Percentiles rank a stretch among this genome's conserved stretches.
phyloP scores from a whole-genome alignment of 2,113 vertebrate genomes.

The Crotalus horridus region DNA sequence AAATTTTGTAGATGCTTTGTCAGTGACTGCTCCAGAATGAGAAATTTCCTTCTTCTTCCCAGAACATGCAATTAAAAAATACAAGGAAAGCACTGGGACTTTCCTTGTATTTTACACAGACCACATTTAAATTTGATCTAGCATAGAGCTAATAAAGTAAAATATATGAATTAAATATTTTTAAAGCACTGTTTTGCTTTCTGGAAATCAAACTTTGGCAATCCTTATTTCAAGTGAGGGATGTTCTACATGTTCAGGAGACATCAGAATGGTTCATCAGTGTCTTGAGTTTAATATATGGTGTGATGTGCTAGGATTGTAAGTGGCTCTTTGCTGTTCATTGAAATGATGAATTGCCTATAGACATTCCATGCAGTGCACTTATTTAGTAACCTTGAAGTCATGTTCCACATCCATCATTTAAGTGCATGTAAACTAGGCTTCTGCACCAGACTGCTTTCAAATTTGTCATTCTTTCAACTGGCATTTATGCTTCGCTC shows the following conservation, averaged over 20 bases:
- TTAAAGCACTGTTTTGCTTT: not conserved
- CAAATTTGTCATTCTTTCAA: not conserved
- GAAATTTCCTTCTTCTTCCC: not conserved
- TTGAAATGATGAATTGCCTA: conserved; percentile 6
- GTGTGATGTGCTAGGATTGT: not conserved
- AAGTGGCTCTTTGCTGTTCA: conserved; percentile 13
- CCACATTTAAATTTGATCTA: not conserved
- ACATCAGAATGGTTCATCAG: conserved; percentile 1
- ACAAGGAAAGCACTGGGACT: not conserved
- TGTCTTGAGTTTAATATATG: conserved; percentile 9
- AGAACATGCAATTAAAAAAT: not conserved
- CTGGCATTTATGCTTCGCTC: not conserved
- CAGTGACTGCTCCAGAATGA: not conserved
- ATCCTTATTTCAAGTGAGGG: not conserved
- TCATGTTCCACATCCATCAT: not conserved
- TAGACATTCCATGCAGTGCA: not conserved
- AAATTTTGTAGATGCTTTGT: not conserved
- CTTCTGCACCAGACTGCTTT: conserved; percentile 7
- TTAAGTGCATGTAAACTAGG: conserved; percentile 3
- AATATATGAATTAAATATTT: not conserved
- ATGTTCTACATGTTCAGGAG: not conserved
- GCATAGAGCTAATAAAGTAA: not conserved
- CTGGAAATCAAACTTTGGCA: not conserved
- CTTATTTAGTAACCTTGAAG: conserved; percentile 31
- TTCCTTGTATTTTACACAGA: not conserved